Conservation (phyloP, 1,140 invertebrate genomes). For the Tetramorium parvispinum region DNA sequence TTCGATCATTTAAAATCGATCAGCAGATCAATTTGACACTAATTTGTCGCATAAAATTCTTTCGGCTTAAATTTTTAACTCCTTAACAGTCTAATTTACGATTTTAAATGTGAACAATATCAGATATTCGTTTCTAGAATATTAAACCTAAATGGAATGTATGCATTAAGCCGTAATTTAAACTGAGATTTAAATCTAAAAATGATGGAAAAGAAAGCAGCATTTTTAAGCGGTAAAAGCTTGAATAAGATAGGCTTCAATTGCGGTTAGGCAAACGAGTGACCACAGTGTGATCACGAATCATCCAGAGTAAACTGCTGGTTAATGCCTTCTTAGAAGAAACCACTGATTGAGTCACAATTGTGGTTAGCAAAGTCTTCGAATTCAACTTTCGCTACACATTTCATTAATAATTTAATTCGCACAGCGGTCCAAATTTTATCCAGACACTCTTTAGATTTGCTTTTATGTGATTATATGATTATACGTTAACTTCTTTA, state of each 20-base stretch:
- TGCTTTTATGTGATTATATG: background rate
- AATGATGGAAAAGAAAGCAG: background rate
- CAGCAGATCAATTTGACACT: background rate
- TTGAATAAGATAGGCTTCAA: background rate
- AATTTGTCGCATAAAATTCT: background rate
- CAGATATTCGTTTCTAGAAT: background rate
- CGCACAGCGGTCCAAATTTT: background rate
- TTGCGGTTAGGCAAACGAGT: constrained; percentile 11
- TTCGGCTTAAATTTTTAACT: background rate
- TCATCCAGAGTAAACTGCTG: background rate
- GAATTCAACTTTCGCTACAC: background rate
- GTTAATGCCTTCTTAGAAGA: background rate
- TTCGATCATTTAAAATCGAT: background rate
- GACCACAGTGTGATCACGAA: background rate
- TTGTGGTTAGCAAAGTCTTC: background rate
- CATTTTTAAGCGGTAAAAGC: background rate
- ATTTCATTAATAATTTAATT: background rate
- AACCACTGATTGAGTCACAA: background rate
- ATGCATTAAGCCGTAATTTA: background rate
- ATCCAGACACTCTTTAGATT: no score
- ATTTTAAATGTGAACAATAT: background rate
- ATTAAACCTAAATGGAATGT: background rate
- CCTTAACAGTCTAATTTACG: background rate
- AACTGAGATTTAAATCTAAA: background rate
- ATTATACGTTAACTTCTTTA: background rate